These are phyloP conservation scores for Myocastor coypus DNA, from an alignment of 2,113 vertebrate genomes.

Conservation along the genomic window DNA sequence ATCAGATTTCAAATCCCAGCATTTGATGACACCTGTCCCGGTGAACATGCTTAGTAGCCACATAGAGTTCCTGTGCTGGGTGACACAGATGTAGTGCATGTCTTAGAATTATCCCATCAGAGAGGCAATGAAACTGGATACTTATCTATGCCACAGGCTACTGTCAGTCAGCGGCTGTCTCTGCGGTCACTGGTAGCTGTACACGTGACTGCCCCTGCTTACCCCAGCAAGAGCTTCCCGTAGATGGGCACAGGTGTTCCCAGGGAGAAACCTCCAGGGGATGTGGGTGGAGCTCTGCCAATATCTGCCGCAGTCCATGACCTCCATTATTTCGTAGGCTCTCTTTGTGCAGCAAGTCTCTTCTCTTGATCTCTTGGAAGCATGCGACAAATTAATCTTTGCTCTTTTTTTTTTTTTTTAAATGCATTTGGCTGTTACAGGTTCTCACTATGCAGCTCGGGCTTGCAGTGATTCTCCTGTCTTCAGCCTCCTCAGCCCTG, in stretches of 20 bases:
- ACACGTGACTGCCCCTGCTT: not conserved
- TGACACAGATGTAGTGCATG: not conserved
- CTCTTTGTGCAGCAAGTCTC: not conserved
- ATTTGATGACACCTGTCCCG: not conserved
- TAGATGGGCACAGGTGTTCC: not conserved
- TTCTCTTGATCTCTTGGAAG: not conserved
- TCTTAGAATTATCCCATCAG: not conserved
- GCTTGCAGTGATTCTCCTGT: too few relatives aligned
- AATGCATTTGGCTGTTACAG: too few relatives aligned
- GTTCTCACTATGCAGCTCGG: too few relatives aligned
- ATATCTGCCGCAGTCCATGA: not conserved
- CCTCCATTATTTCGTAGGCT: not conserved
- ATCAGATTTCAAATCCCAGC: not conserved
- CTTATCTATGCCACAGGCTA: not conserved
- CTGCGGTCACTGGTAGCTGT: conserved; percentile 36
- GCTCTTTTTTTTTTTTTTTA: not conserved
- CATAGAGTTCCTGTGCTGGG: not conserved
- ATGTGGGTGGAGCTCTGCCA: not conserved
- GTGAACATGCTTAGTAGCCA: not conserved
- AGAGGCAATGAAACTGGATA: not conserved
- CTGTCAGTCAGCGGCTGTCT: not conserved
- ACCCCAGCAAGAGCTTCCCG: not conserved
- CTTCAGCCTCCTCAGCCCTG: too few relatives aligned
- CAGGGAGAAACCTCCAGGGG: not conserved
- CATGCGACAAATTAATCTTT: not conserved